Evolutionary conservation across 1,140 invertebrate genomes (phyloP), one percentile per base, ranked within the genome.

Genomic region (Pseudomyrmex pallidus): DNA sequence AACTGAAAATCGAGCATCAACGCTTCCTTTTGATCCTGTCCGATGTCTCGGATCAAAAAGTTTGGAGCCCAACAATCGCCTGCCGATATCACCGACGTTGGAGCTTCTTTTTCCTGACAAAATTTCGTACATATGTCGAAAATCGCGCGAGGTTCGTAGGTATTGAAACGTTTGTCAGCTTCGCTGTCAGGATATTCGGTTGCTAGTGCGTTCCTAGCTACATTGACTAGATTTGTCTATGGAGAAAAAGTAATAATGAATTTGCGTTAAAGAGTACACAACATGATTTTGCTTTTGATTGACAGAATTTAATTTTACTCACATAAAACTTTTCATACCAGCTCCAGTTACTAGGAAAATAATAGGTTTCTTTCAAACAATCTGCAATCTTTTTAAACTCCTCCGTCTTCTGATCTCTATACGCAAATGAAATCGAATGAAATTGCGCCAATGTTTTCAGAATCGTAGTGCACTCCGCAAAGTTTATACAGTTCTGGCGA

Each of bases 31-130:
- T 87, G 78, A 1, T 84, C 89, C 8, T 89, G 87, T 5, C 93
- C 85, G 7, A 92, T 84, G 82, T 95, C 95, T 73, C 95, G 94
- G 13, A 95, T 95, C 2, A 97, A 90, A 87, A 97, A 97, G 90
- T 97, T 97, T 56, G 96, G 96, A 0, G 95, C 95, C 96, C 96
- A 97, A 44, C 95, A 95, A 91, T 97, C 97, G 0, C 97, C 97
- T 80, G 97, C 96, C 10, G 95, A 95, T 22, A 97, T 94, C 0
- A 96, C 95, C 44, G 95, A 95, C 50, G 94, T 93, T 61, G 88
- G 85, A 7, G 86, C 80, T 46, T 92, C 62, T 57, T 10, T 56
- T 35, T 56, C 74, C 8, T 25, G 22, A 59, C 93, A 94, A 4
- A 94, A 82, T 61, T 93, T 74, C 0, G 54, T 25, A 70, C 84